Conservation (phyloP, 2,888 invertebrate genomes). For the Hypselothyrea guttata region DNA sequence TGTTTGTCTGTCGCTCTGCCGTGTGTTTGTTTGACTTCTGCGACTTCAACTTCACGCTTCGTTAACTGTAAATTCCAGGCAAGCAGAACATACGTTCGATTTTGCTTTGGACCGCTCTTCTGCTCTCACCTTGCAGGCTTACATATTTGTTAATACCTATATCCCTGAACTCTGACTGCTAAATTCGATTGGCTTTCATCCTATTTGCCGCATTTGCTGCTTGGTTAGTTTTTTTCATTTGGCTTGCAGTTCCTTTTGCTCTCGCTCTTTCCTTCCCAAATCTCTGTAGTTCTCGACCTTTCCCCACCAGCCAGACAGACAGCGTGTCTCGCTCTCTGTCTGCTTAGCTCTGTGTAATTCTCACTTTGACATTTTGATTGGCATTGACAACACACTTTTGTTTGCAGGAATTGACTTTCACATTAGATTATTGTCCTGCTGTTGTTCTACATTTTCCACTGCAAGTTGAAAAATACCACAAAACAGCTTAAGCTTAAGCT, state of each 20-base stretch:
- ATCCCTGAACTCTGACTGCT: constrained; percentile 43
- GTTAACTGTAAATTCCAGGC: constrained; percentile 71
- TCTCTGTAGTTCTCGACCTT: not conserved
- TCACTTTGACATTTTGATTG: constrained; percentile 74
- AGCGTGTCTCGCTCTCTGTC: constrained; percentile 9
- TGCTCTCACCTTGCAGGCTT: constrained; percentile 16
- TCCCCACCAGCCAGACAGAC: no score
- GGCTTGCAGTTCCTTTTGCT: constrained; percentile 33
- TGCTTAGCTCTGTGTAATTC: constrained; percentile 40
- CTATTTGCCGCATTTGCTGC: constrained; percentile 74
- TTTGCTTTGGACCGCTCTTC: not conserved
- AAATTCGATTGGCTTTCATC: constrained; percentile 74
- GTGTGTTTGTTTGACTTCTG: constrained; percentile 42
- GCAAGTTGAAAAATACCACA: constrained; percentile 61
- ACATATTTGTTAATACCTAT: constrained; percentile 70
- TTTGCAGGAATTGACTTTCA: constrained; percentile 52
- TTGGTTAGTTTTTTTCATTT: constrained; percentile 70
- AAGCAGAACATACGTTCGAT: constrained; percentile 51
- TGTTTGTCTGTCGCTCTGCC: constrained; percentile 16
- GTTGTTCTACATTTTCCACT: constrained; percentile 2
- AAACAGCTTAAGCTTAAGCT: constrained; percentile 45
- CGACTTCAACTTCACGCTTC: constrained; percentile 68
- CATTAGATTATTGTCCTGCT: constrained; percentile 39
- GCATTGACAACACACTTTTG: constrained; percentile 68
- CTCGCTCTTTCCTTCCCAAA: constrained; percentile 3